Evolutionary conservation across 2,113 vertebrate species (phyloP).

Genomic region (Etheostoma cragini): DNA sequence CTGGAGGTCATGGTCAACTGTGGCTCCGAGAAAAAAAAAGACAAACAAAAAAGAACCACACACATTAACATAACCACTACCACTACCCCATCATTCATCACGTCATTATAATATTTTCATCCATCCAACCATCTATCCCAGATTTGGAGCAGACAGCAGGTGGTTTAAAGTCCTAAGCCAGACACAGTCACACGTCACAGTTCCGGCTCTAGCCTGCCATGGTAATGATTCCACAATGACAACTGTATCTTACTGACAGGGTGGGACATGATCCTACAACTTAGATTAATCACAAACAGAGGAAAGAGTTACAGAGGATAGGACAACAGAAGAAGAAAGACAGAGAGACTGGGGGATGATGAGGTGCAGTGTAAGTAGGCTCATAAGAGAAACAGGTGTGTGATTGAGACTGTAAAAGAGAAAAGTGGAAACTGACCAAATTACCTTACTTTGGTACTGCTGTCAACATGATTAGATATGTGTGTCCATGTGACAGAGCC

Average conservation of each 20-base stretch:
- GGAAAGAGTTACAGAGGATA: neutral
- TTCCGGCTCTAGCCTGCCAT: constrained; percentile 33
- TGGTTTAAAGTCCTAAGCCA: constrained; percentile 65
- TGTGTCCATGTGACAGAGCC: neutral
- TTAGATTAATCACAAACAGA: constrained; percentile 25
- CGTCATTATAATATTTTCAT: constrained; percentile 39
- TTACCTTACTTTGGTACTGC: constrained; percentile 20
- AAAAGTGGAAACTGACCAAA: constrained; percentile 22
- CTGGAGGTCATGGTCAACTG: constrained; percentile 65
- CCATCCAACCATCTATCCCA: constrained; percentile 35
- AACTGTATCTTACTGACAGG: constrained; percentile 19
- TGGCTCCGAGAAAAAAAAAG: neutral
- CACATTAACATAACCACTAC: constrained; percentile 10
- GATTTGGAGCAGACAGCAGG: constrained; percentile 66
- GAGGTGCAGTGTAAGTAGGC: neutral
- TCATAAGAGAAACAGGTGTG: constrained; percentile 11
- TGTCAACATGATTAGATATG: constrained; percentile 29
- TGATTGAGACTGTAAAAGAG: constrained; percentile 10
- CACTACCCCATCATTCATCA: constrained; percentile 11
- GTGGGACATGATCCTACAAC: constrained; percentile 14
- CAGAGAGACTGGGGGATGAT: neutral
- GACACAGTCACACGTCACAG: constrained; percentile 45
- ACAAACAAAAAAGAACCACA: neutral
- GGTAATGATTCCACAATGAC: constrained; percentile 30
- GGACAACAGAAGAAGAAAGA: constrained; percentile 3